Percentiles rank a stretch among this genome's conserved stretches.
Evolutionary conservation across 2,113 vertebrate genomes (phyloP).

Genomic region (Sceloporus undulatus): DNA sequence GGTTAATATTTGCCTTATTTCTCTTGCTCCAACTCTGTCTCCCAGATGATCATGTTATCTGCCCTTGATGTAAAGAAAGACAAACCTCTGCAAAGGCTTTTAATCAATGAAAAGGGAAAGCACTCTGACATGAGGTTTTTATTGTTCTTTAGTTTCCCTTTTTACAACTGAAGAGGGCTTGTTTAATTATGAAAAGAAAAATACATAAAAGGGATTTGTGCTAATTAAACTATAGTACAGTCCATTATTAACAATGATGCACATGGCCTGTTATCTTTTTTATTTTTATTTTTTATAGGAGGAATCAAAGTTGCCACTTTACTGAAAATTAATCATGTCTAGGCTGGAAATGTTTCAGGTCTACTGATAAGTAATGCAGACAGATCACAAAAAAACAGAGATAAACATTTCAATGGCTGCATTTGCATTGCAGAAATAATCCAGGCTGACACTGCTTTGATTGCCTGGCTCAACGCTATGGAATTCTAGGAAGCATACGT

Average conservation of each 20-base stretch:
- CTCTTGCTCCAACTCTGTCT: conserved; percentile 35
- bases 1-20: conserved; percentile 51
- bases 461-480: no score
- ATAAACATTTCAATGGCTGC: no score
- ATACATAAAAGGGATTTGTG: background rate
- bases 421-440: no score
- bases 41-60: conserved; percentile 37
- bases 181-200: background rate
- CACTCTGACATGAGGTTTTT: no score
- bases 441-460: no score
- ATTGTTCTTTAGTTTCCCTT: conserved; percentile 9
- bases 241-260: accelerated
- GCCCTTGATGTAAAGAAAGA: conserved; percentile 33
- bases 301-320: background rate
- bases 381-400: no score
- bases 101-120: conserved; percentile 44
- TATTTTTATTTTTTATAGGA: background rate
- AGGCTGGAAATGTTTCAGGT: background rate
- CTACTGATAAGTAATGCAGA: background rate
- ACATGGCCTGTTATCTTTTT: background rate
- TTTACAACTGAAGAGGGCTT: conserved; percentile 6
- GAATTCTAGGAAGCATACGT: no score
- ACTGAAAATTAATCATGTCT: background rate
- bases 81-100: background rate
- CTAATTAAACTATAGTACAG: background rate